A percentile compares a stretch with the other conserved stretches of the same genome.
These are phyloP conservation scores for Chondrosia reniformis DNA, from an alignment of 37 sponge, comb jelly and placozoan genomes.

Conservation along the genomic window DNA sequence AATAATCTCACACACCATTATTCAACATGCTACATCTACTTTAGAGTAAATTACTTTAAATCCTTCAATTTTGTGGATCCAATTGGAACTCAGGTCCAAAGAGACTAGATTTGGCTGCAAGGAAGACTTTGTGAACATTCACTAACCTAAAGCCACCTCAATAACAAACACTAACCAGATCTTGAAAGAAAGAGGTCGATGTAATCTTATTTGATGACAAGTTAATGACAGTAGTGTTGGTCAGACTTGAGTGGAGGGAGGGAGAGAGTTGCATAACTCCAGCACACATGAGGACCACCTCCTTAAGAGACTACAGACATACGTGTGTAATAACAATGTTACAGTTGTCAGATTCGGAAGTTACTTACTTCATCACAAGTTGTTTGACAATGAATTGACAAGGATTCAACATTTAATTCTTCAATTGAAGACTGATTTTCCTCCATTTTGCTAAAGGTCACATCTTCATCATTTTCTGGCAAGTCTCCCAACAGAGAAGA, in stretches of 20 bases:
- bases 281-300: no score
- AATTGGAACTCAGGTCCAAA: constrained; percentile 76
- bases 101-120: constrained; percentile 52
- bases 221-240: background rate
- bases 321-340: no score
- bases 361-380: no score
- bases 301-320: no score
- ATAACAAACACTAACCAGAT: background rate
- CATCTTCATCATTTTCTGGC: no score
- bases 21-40: background rate
- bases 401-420: no score
- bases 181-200: background rate
- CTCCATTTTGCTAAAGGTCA: no score
- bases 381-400: no score
- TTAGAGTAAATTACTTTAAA: constrained; percentile 43
- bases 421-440: no score
- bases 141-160: background rate
- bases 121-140: background rate
- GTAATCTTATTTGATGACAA: background rate
- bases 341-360: no score
- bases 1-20: background rate
- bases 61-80: constrained; percentile 68
- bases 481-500: no score
- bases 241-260: background rate
- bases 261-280: background rate